Evolutionary conservation across 2,888 invertebrate species (phyloP).

Genomic region (Cordilura impudica): DNA sequence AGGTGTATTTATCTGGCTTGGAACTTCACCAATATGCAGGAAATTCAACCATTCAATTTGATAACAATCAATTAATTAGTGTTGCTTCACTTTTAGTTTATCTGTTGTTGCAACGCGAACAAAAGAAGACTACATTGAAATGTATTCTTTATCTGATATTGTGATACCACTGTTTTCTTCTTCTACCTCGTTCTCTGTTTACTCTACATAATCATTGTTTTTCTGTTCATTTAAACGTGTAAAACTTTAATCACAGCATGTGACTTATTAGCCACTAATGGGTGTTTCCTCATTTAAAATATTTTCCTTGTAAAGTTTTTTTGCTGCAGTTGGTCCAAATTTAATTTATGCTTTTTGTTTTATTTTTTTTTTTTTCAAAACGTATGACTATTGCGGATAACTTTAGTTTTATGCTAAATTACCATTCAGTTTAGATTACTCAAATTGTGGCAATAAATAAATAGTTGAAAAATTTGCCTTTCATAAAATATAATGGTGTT

Average conservation of each 20-base stretch:
- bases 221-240: slow-evolving; percentile 33
- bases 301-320: slow-evolving; percentile 17
- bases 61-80: slow-evolving; percentile 63
- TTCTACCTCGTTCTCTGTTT: background rate
- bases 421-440: slow-evolving; percentile 62
- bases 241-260: slow-evolving; percentile 61
- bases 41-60: slow-evolving; percentile 39
- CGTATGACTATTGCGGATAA: background rate
- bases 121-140: background rate
- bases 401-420: slow-evolving; percentile 50
- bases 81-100: slow-evolving; percentile 44
- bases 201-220: background rate
- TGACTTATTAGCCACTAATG: slow-evolving; percentile 57
- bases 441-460: slow-evolving; percentile 57
- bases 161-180: slow-evolving; percentile 4
- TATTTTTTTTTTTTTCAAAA: background rate
- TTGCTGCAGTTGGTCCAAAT: slow-evolving; percentile 40
- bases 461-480: slow-evolving; percentile 15
- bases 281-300: slow-evolving; percentile 60
- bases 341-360: slow-evolving; percentile 48
- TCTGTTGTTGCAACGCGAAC: slow-evolving; percentile 14
- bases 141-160: slow-evolving; percentile 39
- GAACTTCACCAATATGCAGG: slow-evolving; percentile 10
- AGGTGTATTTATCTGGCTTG: slow-evolving; percentile 35
- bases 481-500: slow-evolving; percentile 34